These are phyloP conservation scores for Cheilosia scutellata DNA, from an alignment of 2,888 invertebrate genomes.

Conservation along the genomic window DNA sequence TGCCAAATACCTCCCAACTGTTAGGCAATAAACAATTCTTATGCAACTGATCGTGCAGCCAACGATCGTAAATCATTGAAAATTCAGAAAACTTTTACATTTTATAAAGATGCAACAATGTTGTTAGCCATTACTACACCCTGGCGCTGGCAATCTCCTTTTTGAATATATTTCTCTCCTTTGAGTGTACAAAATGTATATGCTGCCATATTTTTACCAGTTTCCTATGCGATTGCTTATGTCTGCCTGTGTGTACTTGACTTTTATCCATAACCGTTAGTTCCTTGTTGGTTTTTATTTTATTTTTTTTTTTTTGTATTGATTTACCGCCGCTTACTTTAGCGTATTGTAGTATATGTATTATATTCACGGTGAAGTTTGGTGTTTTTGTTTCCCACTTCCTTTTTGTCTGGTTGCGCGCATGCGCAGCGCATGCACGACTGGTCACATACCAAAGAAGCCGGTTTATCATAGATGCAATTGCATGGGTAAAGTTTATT, in stretches of 20 bases:
- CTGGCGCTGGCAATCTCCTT: neutral
- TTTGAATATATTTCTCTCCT: constrained; percentile 1
- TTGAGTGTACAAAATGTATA: neutral
- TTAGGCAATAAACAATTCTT: constrained; percentile 46
- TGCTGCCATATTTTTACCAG: constrained; percentile 26
- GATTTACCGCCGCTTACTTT: constrained; percentile 71
- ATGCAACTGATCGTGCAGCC: constrained; percentile 62
- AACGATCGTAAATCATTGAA: constrained; percentile 66
- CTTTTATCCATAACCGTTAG: constrained; percentile 62
- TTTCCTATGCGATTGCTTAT: neutral
- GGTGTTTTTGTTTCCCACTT: constrained; percentile 56
- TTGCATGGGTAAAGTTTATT: constrained; percentile 35
- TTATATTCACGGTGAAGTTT: constrained; percentile 73
- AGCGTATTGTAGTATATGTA: neutral
- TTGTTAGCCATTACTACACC: constrained; percentile 30
- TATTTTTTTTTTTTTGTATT: constrained; percentile 7
- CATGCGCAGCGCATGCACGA: constrained; percentile 68
- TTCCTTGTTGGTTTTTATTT: constrained; percentile 56
- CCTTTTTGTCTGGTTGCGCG: constrained; percentile 42
- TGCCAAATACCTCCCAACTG: constrained; percentile 34
- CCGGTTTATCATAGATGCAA: constrained; percentile 62
- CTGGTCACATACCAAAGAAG: constrained; percentile 73
- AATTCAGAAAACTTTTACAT: constrained; percentile 32
- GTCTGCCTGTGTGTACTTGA: constrained; percentile 61
- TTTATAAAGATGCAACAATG: constrained; percentile 54